Evolutionary conservation across 2,113 vertebrate genomes (phyloP).

Genomic region (Phasianus colchicus): DNA sequence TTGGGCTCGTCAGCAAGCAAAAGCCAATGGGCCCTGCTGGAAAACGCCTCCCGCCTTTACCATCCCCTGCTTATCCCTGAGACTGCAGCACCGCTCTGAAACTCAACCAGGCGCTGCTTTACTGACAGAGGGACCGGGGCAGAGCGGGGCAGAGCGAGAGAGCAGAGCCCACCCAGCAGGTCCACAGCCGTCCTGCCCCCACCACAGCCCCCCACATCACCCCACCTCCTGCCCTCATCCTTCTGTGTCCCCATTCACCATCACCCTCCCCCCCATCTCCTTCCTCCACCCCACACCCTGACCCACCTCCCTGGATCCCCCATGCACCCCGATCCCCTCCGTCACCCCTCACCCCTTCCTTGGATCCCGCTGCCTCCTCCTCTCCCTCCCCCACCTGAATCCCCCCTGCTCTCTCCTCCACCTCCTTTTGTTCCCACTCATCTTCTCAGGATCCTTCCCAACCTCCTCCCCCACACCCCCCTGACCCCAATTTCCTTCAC

Average conservation of each 20-base stretch:
- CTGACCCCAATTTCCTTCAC: conserved; percentile 14
- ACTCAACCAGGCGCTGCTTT: too few species aligned
- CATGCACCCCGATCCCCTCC: too few species aligned
- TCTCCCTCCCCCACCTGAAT: background rate
- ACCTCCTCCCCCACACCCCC: background rate
- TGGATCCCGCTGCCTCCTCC: background rate
- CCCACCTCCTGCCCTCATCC: too few species aligned
- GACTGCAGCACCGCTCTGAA: background rate
- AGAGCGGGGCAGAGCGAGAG: background rate
- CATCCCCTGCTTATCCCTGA: background rate
- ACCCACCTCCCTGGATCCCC: background rate
- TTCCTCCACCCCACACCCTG: background rate
- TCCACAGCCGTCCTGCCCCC: background rate
- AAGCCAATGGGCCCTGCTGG: background rate
- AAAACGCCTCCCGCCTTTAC: too few species aligned
- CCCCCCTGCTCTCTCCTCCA: background rate
- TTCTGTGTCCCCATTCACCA: too few species aligned
- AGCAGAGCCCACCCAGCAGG: background rate
- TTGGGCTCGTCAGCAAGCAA: background rate
- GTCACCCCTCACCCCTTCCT: background rate
- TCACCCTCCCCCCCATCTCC: background rate
- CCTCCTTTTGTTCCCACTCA: background rate
- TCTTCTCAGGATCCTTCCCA: background rate
- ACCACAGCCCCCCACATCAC: too few species aligned
- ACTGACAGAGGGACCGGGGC: background rate